Conservation (phyloP, 2,797 vertebrate species). For the Notoglanidium macrostoma region DNA sequence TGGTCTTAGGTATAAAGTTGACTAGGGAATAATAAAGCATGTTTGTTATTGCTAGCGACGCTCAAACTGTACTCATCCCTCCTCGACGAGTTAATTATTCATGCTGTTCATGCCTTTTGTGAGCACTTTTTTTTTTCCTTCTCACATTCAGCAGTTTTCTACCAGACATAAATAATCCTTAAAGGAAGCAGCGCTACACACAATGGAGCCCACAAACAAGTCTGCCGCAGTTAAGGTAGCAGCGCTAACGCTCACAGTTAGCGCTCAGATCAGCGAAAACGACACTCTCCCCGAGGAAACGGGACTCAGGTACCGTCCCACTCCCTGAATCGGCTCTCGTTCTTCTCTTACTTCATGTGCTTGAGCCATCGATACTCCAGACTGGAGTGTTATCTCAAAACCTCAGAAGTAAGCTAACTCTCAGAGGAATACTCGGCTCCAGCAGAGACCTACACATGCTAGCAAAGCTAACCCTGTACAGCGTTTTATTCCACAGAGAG, state of each 20-base stretch:
- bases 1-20: conserved; percentile 42
- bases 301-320: conserved; percentile 14
- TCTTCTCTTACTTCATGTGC: conserved; percentile 17
- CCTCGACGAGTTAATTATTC: conserved; percentile 73
- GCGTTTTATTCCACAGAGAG: conserved; percentile 30
- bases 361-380: conserved; percentile 9
- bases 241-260: background rate
- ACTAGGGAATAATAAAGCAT: conserved; percentile 44
- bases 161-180: conserved; percentile 35
- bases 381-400: conserved; percentile 37
- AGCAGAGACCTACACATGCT: conserved; percentile 31
- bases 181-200: conserved; percentile 23
- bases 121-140: conserved; percentile 30
- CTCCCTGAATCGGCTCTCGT: conserved; percentile 3
- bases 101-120: conserved; percentile 70
- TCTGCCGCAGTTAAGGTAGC: background rate
- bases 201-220: conserved; percentile 3
- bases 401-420: conserved; percentile 30
- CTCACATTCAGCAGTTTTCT: conserved; percentile 37
- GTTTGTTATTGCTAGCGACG: conserved; percentile 46
- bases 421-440: conserved; percentile 32
- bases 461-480: conserved; percentile 29
- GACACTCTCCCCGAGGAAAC: conserved; percentile 2
- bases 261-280: conserved; percentile 16
- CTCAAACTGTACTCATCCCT: conserved; percentile 65